Evolutionary conservation across 2,113 vertebrate genomes (phyloP).

Genomic region (Daphoenositta chrysoptera): DNA sequence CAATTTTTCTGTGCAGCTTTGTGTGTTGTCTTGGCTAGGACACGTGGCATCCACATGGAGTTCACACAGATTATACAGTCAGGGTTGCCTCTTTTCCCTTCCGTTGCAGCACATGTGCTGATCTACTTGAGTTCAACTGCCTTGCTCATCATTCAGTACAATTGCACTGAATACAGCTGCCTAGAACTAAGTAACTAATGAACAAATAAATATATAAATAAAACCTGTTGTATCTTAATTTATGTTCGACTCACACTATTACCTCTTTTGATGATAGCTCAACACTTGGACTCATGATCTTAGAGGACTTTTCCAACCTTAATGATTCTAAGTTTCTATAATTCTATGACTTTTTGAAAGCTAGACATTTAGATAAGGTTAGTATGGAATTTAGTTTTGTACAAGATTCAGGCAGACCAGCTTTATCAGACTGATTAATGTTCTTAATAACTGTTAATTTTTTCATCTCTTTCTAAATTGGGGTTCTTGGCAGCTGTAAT

Average conservation of each 20-base stretch:
- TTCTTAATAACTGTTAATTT: not conserved
- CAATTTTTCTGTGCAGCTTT: not conserved
- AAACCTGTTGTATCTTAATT: not conserved
- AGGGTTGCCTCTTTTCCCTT: fast-evolving
- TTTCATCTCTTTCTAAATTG: not conserved
- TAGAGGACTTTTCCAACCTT: not conserved
- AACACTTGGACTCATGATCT: not conserved
- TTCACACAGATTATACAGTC: not conserved
- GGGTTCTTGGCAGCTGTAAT: not conserved
- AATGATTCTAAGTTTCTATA: not conserved
- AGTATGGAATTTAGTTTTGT: not conserved
- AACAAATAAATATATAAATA: not conserved
- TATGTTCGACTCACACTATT: not conserved
- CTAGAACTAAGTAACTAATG: not conserved
- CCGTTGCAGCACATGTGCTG: not conserved
- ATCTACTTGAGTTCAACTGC: not conserved
- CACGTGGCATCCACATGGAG: not conserved
- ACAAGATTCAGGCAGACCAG: not conserved
- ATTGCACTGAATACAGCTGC: not conserved
- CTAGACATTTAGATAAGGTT: not conserved
- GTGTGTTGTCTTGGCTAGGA: not conserved
- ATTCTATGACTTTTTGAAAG: not conserved
- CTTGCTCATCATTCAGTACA: not conserved
- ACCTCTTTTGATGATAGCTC: not conserved
- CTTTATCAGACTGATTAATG: not conserved